Conservation (phyloP, 1,140 invertebrate genomes). For the Solenopsis invicta region DNA sequence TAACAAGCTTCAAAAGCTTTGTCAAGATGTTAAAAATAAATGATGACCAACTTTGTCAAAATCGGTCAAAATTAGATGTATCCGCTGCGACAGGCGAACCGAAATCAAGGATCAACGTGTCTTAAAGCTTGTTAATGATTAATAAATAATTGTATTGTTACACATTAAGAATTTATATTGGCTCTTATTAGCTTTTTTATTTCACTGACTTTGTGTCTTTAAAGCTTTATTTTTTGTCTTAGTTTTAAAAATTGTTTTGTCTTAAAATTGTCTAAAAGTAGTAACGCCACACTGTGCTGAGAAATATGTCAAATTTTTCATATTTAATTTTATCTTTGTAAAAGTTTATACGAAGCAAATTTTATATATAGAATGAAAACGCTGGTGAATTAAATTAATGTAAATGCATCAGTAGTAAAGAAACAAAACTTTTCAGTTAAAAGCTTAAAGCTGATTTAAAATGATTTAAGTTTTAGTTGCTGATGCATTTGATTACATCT, state of each 20-base stretch:
- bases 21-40: no score
- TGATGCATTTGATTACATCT: slow-evolving; percentile 3
- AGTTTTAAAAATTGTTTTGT: background rate
- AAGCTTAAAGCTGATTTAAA: slow-evolving; percentile 22
- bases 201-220: no score
- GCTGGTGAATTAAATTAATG: background rate
- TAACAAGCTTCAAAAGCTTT: no score
- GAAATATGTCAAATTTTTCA: background rate
- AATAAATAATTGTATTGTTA: no score
- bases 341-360: background rate
- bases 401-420: background rate
- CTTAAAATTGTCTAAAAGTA: background rate
- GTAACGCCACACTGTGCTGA: background rate
- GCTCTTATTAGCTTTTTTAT: no score
- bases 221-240: no score
- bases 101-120: no score
- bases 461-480: slow-evolving; percentile 7
- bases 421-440: background rate
- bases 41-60: no score
- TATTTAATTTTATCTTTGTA: slow-evolving; percentile 17
- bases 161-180: no score
- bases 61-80: no score
- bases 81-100: no score
- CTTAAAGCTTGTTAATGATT: no score
- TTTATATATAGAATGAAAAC: background rate